Evolutionary conservation across 92 coral and sea anemone species (phyloP).

Genomic region (Porites cylindrica): DNA sequence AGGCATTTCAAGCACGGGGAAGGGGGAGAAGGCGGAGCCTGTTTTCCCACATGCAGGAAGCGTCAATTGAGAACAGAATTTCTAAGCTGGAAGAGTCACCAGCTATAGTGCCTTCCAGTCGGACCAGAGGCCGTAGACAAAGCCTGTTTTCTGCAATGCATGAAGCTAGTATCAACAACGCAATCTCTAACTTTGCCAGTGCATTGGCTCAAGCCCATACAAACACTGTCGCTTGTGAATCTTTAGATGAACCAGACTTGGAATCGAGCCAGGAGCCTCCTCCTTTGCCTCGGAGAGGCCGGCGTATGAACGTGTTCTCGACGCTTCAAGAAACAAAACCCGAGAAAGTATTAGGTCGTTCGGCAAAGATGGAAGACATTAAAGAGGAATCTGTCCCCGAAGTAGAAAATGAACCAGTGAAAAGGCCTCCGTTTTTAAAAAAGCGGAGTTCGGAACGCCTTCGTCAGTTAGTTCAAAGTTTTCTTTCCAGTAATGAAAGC

Average conservation of each 20-base stretch:
- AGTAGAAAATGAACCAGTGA: constrained; percentile 3
- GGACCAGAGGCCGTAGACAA: constrained; percentile 41
- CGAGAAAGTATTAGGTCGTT: not conserved
- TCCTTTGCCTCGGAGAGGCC: constrained; percentile 29
- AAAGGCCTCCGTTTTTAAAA: constrained; percentile 14
- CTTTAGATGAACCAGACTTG: constrained; percentile 4
- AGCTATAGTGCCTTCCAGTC: constrained; percentile 1
- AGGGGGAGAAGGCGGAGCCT: constrained; percentile 56
- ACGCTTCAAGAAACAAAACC: constrained; percentile 34
- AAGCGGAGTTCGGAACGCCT: constrained; percentile 43
- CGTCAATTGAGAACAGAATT: constrained; percentile 26
- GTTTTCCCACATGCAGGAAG: constrained; percentile 48
- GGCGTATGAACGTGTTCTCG: constrained; percentile 60
- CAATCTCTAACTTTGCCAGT: constrained; percentile 39
- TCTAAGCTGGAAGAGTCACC: not conserved
- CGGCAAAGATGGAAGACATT: constrained; percentile 36
- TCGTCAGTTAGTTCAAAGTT: constrained; percentile 1
- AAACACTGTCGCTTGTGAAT: not conserved
- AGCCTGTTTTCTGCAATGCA: constrained; percentile 74
- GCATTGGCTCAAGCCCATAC: constrained; percentile 8
- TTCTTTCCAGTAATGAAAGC: constrained; percentile 18
- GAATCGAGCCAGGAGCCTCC: constrained; percentile 23
- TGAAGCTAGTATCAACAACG: constrained; percentile 51
- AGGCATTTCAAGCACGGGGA: constrained; percentile 23
- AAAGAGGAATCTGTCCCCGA: constrained; percentile 38